These are phyloP conservation scores for Metellina segmentata DNA, from an alignment of 2,888 invertebrate species.

Conservation along the genomic window DNA sequence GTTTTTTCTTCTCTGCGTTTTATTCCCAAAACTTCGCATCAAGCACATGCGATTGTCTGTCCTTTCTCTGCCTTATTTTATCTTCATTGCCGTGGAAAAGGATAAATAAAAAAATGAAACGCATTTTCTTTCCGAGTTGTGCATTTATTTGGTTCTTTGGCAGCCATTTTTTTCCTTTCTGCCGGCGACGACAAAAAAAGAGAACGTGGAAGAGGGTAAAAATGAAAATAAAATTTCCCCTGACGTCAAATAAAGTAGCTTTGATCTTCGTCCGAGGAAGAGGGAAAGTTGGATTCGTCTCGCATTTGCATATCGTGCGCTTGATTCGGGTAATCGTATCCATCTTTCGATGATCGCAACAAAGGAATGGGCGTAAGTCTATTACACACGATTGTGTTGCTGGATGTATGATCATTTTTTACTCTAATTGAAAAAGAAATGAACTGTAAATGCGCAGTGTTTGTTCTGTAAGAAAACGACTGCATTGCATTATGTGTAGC, in stretches of 20 bases:
- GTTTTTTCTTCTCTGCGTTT: constrained; percentile 35
- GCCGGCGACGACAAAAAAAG: not conserved
- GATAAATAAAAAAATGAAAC: constrained; percentile 54
- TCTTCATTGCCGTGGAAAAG: constrained; percentile 65
- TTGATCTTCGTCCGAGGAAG: constrained; percentile 37
- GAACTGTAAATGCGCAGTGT: not conserved
- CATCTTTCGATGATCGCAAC: constrained; percentile 11
- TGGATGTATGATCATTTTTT: not conserved
- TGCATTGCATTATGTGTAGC: not conserved
- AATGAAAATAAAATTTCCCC: constrained; percentile 2
- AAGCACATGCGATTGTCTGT: constrained; percentile 53
- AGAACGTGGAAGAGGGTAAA: not conserved
- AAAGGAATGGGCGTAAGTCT: not conserved
- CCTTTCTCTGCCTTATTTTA: constrained; percentile 50
- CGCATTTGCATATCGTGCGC: constrained; percentile 49
- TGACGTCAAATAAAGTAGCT: constrained; percentile 63
- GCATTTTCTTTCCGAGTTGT: constrained; percentile 38
- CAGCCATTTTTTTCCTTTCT: not conserved
- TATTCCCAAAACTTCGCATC: constrained; percentile 54
- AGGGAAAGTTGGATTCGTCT: not conserved
- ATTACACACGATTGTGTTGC: not conserved
- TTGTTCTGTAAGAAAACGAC: not conserved
- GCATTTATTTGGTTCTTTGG: constrained; percentile 26
- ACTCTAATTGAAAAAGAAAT: not conserved
- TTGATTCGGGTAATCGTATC: constrained; percentile 43